Base-by-base conservation (phyloP, 2,797 vertebrate species). In the Lithobates sylvaticus region DNA sequence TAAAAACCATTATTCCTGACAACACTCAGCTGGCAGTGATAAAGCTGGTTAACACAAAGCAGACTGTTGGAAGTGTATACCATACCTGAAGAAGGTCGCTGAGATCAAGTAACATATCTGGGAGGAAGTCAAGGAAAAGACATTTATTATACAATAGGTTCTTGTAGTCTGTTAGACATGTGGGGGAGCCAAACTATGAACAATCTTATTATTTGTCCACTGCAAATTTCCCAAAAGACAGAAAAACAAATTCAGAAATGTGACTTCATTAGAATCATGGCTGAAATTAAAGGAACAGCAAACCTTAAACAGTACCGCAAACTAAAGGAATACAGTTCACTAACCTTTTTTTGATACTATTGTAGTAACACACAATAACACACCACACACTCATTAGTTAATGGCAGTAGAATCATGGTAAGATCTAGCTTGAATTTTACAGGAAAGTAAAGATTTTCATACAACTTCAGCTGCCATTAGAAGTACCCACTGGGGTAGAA, bases 41-140 rank as follows among this genome's bases (percentile, higher is more conserved):
- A 81, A 76, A 54, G 42, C 39, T 39, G 67, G 42, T 68, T 77
- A 83, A 68, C 68, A 74, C 69, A 87, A 68, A 83, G 29, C 42
- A 64, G 50, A 64, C n/a, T 61, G 68, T 71, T 18, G 27, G 61
- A 83, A 88, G 58, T 15, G 67, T 32, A 81, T 89, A 91, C 88
- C 85, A 78, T 93, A 99, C 98, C 97, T 99, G 98, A 85, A 99
- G 91, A 86, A 99, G 91, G 88, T 99, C 98, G 0, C 98, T 99
- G 93, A 99, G 96, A 87, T 99, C 98, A 76, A 99, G 94, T 78
- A 99, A 94, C 98, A 99, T 99, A 92, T 99, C 98, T 99, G 95
- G 36, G 47, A 81, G 58, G 12, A 50, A 87, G 94, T 96, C 89
- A 96, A 96, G 95, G 94, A 95, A 71, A 65, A 78, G 39, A 58